Percentiles rank a stretch among this genome's conserved stretches.
phyloP scores from a whole-genome alignment of 1,140 invertebrate species.

The Planococcus citri region DNA sequence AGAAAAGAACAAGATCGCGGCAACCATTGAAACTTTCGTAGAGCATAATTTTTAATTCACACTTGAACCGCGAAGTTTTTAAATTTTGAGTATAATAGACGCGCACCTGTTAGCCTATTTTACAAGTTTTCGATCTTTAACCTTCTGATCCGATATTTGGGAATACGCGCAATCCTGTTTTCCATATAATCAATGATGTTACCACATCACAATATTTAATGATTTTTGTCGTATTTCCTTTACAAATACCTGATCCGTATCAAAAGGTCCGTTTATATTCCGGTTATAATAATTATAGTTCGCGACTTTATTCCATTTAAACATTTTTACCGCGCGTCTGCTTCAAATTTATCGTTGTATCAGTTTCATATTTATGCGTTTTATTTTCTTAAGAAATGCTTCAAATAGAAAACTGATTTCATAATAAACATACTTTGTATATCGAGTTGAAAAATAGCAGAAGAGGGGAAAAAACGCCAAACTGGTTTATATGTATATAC shows the following conservation, averaged over 20 bases:
- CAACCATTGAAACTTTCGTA: too few relatives aligned
- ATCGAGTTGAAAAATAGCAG: not conserved
- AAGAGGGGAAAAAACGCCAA: not conserved
- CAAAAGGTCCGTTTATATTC: slow-evolving; percentile 1
- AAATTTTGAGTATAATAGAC: not conserved
- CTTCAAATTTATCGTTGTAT: not conserved
- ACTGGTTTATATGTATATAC: not conserved
- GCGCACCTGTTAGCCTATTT: not conserved
- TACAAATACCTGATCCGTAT: not conserved
- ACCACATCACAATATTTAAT: not conserved
- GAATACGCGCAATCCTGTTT: not conserved
- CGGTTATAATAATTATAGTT: slow-evolving; percentile 8
- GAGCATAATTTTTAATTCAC: too few relatives aligned
- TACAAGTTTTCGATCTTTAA: not conserved
- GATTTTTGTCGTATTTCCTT: slow-evolving; percentile 1
- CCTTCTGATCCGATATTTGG: not conserved
- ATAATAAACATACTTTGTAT: slow-evolving; percentile 8
- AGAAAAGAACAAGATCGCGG: too few relatives aligned
- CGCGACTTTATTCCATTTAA: not conserved
- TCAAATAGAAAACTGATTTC: slow-evolving; percentile 4
- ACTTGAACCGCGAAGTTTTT: too few relatives aligned
- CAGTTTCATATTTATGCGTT: not conserved
- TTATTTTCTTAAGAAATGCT: not conserved
- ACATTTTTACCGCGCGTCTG: not conserved
- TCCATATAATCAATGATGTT: not conserved